A percentile compares a stretch with the other conserved stretches of the same genome.
These are phyloP conservation scores for Sarcophaga subvicina DNA, from an alignment of 2,888 invertebrate genomes.

Conservation along the genomic window DNA sequence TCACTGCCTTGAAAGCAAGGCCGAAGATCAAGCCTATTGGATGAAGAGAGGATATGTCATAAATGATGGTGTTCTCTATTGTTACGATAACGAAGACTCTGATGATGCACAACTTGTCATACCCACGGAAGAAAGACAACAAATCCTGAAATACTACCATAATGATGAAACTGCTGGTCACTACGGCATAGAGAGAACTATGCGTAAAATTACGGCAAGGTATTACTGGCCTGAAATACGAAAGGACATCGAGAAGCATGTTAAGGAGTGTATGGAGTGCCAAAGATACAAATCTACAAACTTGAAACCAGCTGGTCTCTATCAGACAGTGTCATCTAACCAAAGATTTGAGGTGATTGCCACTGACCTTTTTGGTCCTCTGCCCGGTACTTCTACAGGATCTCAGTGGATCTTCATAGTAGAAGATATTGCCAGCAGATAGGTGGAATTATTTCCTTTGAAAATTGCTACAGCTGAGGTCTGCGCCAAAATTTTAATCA, in stretches of 20 bases:
- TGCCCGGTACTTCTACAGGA: slow-evolving; percentile 44
- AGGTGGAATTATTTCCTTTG: slow-evolving; percentile 55
- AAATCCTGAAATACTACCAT: too few species aligned
- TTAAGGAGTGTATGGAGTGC: slow-evolving; percentile 48
- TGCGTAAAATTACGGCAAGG: slow-evolving; percentile 4
- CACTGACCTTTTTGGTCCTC: slow-evolving; percentile 45
- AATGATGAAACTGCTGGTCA: too few species aligned
- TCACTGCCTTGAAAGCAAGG: slow-evolving; percentile 12
- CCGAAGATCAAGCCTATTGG: slow-evolving; percentile 34
- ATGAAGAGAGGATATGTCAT: slow-evolving; percentile 27
- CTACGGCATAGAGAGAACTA: slow-evolving; percentile 45
- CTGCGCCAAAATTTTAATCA: slow-evolving; percentile 37
- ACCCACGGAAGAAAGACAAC: neutral
- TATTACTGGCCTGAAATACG: slow-evolving; percentile 33
- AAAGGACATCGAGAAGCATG: slow-evolving; percentile 21
- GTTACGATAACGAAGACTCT: too few species aligned
- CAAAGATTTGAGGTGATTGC: slow-evolving; percentile 65
- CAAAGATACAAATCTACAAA: slow-evolving; percentile 64
- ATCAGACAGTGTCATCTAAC: slow-evolving; percentile 58
- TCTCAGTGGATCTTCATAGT: slow-evolving; percentile 34
- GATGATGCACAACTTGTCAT: neutral
- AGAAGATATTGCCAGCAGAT: slow-evolving; percentile 57
- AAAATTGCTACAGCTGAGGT: slow-evolving; percentile 47
- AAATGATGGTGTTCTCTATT: neutral
- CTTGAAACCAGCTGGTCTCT: slow-evolving; percentile 66